phyloP scores from a whole-genome alignment of 2,113 vertebrate species.

The Microtus oregoni region DNA sequence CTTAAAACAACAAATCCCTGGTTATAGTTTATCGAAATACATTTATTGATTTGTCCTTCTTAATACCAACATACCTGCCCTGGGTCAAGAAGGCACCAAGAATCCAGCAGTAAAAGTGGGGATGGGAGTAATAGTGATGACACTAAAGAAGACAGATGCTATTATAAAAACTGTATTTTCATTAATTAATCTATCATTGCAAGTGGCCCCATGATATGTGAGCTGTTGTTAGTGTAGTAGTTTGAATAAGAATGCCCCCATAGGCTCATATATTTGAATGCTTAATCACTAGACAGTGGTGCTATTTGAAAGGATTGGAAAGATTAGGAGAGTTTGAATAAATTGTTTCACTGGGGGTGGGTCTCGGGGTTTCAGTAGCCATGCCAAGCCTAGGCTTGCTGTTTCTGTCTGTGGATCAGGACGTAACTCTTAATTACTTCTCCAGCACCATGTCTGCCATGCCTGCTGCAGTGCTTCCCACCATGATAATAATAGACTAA shows the following conservation, averaged over 20 bases:
- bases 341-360: background rate
- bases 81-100: background rate
- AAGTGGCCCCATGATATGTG: background rate
- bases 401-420: background rate
- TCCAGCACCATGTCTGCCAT: background rate
- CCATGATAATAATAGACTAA: background rate
- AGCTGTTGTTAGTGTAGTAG: background rate
- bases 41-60: background rate
- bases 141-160: rapidly evolving
- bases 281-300: background rate
- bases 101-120: background rate
- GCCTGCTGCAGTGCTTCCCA: background rate
- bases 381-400: background rate
- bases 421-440: background rate
- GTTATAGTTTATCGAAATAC: background rate
- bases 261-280: background rate
- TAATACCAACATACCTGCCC: background rate
- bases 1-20: background rate
- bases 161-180: background rate
- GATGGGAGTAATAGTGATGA: background rate
- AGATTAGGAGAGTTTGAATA: background rate
- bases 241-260: background rate
- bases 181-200: background rate
- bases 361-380: background rate
- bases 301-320: background rate